A percentile compares a stretch with the other conserved stretches of the same genome.
These are phyloP conservation scores for Pan paniscus DNA, from an alignment of 2,113 vertebrate genomes.

Conservation along the genomic window DNA sequence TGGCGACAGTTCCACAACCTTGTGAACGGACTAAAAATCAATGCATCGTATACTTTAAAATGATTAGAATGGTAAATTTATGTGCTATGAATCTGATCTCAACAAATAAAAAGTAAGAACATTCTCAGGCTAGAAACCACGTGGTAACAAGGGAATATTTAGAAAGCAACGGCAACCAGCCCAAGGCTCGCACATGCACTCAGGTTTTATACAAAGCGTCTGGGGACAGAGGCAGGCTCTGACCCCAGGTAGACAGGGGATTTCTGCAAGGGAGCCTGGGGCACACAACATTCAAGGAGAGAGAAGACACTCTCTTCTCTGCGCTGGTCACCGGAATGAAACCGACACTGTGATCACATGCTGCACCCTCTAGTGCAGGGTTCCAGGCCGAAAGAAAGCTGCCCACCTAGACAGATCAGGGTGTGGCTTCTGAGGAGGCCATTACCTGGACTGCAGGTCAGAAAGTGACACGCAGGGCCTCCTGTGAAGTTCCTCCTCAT, in stretches of 20 bases:
- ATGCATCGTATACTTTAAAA: not conserved
- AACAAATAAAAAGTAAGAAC: not conserved
- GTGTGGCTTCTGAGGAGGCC: no score
- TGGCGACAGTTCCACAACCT: not conserved
- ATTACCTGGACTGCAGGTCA: no score
- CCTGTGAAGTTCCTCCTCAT: not conserved
- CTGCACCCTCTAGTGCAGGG: no score
- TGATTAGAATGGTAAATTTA: not conserved
- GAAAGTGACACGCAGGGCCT: not conserved
- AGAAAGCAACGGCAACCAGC: no score
- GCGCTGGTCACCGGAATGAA: no score
- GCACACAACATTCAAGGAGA: no score
- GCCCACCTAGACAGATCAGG: no score
- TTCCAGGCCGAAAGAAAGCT: no score
- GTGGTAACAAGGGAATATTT: no score
- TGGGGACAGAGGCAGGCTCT: not conserved
- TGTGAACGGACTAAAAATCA: not conserved
- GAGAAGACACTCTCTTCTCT: no score
- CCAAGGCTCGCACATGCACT: accelerated
- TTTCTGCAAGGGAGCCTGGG: not conserved
- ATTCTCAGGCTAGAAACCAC: not conserved
- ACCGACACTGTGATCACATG: not conserved
- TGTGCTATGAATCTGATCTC: not conserved
- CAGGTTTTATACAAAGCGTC: accelerated
- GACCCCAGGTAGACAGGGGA: not conserved